Conservation (phyloP, 2,888 invertebrate species). For the Dryomyza anilis region DNA sequence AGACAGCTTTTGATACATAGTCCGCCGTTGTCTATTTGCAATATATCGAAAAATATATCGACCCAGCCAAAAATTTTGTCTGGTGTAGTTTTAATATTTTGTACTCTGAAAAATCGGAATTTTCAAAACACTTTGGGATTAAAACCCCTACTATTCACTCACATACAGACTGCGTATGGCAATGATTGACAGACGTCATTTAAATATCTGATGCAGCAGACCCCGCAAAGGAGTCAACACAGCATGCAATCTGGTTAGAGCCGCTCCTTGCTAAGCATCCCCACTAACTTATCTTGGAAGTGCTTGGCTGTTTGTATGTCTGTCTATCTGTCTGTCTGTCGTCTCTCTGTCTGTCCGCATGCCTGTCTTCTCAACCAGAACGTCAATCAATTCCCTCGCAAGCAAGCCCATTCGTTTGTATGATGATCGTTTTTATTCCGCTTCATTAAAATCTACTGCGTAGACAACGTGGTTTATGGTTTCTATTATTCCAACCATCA, state of each 20-base stretch:
- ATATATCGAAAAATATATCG: too few relatives aligned
- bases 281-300: too few relatives aligned
- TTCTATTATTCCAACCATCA: background rate
- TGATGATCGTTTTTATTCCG: background rate
- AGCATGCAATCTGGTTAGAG: background rate
- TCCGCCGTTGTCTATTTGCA: too few relatives aligned
- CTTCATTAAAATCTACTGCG: background rate
- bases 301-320: background rate
- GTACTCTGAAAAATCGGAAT: too few relatives aligned
- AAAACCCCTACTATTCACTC: too few relatives aligned
- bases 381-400: slow-evolving; percentile 2
- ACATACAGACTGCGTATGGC: too few relatives aligned
- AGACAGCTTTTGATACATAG: too few relatives aligned
- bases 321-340: background rate
- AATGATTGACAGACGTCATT: slow-evolving; percentile 18
- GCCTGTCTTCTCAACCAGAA: background rate
- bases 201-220: slow-evolving; percentile 7
- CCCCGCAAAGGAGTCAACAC: background rate
- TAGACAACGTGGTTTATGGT: background rate
- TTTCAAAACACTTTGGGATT: too few relatives aligned
- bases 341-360: background rate
- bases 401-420: background rate
- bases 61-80: too few relatives aligned
- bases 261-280: background rate
- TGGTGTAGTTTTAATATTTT: too few relatives aligned